Base-by-base conservation (phyloP, 2,888 invertebrate genomes). In the Sesia bembeciformis region DNA sequence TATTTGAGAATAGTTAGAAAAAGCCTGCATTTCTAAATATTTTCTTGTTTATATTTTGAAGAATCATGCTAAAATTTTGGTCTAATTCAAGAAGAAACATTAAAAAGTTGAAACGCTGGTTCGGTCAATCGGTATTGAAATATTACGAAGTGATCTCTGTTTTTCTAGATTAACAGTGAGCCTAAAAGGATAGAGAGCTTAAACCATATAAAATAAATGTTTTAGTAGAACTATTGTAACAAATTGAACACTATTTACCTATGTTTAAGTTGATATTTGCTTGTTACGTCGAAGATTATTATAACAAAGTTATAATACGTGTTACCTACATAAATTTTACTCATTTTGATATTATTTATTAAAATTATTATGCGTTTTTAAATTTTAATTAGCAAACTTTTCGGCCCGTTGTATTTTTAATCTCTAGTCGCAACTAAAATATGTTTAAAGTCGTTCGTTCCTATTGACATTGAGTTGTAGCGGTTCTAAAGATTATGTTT, bases 151-250 rank as follows among this genome's bases (percentile, higher is more conserved):
- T 76, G 62, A 74, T 76, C 78, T 79, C 71, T 81, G 84, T 79
- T 70, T 66, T 78, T 81, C 79, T 77, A 76, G 81, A 80, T 63
- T 65, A 69, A 76, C 74, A 73, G 71, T 73, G 81, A 87, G 88
- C 88, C 88, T 89, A 88, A 87, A 73, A 77, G 72, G 72, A 78
- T 87, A 88, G 79, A 88, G 88, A 89, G 89, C 88, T 89, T 88
- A 87, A 74, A 66, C 74, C 78, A 71, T 81, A 82, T 78, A 72
- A 79, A 80, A 74, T 81, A 81, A 85, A 84, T 83, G 82, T 84
- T 87, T 84, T 86, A 83, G 80, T 86, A 87, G 82, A 74, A 78
- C 70, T 84, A 84, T 81, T 77, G 80, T 76, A 76, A 81, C 73
- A 79, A 76, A 79, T 75, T 70, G 66, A 76, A 76, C 74, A 72